Evolutionary conservation across 2,113 vertebrate genomes (phyloP), one percentile per base, ranked within the genome.

Genomic region (Ia io): DNA sequence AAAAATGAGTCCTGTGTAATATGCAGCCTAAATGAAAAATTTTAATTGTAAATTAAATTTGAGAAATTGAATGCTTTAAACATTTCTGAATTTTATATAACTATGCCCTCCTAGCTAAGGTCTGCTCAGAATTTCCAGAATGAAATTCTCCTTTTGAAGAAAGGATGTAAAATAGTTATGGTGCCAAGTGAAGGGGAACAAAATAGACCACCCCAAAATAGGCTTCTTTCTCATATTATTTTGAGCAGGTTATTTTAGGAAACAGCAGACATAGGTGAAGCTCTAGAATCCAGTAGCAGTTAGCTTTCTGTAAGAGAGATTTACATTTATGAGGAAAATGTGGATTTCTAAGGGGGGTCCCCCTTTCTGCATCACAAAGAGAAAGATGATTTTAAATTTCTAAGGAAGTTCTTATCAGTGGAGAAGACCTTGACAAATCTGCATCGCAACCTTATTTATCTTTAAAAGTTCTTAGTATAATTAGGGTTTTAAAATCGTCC

Each of bases 1-100:
- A 88, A 84, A 56, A 23, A 59, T 59, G n/a, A 92, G 42, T 69
- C 13, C 37, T 84, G 1, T 30, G 23, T 71, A 84, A 53, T 32
- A 40, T 6, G 2, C 32, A 49, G 11, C 22, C 40, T 84, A 86
- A 61, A 80, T 71, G 44, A 91, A 94, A 83, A 80, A 3, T 23
- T 65, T 77, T 2, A 92, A 63, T 85, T 69, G 82, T 37, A 74
- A 90, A 96, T 95, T 76, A 76, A 59, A 65, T 77, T 51, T 92
- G 49, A 74, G 35, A 85, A 85, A 76, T 51, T n/a, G n/a, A 91
- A 80, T 49, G 61, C 32, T 40, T 95, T 83, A 40, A 90, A 49
- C n/a, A 88, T 61, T 95, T 92, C 35, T 90, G 16, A 92, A 82
- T 49, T 69, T 74, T 59, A 84, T 56, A 32, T 74, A 63, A 78